Evolutionary conservation across 1,140 invertebrate species (phyloP).

Genomic region (Coenobita brevimanus): DNA sequence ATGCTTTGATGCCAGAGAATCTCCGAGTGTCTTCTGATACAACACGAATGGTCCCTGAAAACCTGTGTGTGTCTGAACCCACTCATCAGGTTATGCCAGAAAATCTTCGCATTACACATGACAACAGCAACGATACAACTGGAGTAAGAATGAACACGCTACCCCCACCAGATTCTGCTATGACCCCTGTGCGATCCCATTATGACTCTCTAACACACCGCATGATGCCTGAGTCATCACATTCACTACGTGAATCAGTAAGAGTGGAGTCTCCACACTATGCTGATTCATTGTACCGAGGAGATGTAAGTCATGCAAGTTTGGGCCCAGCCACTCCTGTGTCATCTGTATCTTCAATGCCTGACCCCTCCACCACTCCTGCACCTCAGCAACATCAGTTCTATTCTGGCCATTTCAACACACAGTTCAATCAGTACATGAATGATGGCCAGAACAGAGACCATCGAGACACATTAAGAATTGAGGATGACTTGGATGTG

Average conservation of each 20-base stretch:
- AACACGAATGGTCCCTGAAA: conserved; percentile 64
- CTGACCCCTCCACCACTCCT: conserved; percentile 43
- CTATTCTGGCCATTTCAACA: conserved; percentile 39
- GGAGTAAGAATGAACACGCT: conserved; percentile 43
- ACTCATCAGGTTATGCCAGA: conserved; percentile 64
- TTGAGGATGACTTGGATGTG: conserved; percentile 62
- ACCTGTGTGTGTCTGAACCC: conserved; percentile 63
- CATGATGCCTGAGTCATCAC: conserved; percentile 59
- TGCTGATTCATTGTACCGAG: conserved; percentile 50
- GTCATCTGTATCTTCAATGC: conserved; percentile 48
- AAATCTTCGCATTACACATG: conserved; percentile 59
- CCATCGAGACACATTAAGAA: conserved; percentile 38
- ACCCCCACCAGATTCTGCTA: conserved; percentile 49
- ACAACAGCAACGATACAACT: conserved; percentile 19
- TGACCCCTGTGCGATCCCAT: conserved; percentile 53
- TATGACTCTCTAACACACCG: conserved; percentile 53
- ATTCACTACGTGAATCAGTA: conserved; percentile 31
- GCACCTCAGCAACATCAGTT: conserved; percentile 49
- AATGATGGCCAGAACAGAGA: conserved; percentile 50
- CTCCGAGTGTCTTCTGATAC: conserved; percentile 55
- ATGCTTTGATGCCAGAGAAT: conserved; percentile 63
- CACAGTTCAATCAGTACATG: conserved; percentile 52
- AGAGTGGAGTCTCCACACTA: conserved; percentile 64
- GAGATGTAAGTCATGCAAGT: conserved; percentile 54
- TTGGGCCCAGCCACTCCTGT: conserved; percentile 57